Evolutionary conservation across 1,140 invertebrate species (phyloP).

Genomic region (Pissodes strobi): DNA sequence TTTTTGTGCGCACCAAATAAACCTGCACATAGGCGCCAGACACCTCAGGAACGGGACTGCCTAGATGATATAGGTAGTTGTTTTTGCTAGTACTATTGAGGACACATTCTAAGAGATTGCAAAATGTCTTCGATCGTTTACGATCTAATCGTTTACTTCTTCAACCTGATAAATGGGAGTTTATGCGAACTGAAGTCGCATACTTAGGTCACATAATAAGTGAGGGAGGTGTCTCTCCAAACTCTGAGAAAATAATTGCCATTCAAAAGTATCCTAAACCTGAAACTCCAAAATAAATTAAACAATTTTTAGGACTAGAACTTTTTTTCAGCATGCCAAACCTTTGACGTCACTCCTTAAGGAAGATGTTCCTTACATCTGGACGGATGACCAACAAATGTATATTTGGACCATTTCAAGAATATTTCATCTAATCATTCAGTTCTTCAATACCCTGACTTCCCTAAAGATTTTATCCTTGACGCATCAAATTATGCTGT

Average conservation of each 20-base stretch:
- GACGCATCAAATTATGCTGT: slow-evolving; percentile 54
- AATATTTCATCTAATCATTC: slow-evolving; percentile 51
- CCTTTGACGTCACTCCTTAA: slow-evolving; percentile 34
- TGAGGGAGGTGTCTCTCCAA: slow-evolving; percentile 54
- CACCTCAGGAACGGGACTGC: no score
- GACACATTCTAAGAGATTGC: slow-evolving; percentile 32
- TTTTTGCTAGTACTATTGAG: slow-evolving; percentile 45
- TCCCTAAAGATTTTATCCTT: slow-evolving; percentile 48
- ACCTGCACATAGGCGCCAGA: no score
- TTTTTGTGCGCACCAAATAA: no score
- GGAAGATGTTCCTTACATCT: slow-evolving; percentile 29
- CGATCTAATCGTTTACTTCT: slow-evolving; percentile 16
- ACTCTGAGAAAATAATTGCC: slow-evolving; percentile 54
- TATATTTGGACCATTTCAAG: slow-evolving; percentile 54
- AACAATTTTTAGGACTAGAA: slow-evolving; percentile 56
- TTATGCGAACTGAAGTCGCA: slow-evolving; percentile 46
- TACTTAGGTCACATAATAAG: slow-evolving; percentile 51
- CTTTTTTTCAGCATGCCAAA: slow-evolving; percentile 37
- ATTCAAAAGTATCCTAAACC: slow-evolving; percentile 54
- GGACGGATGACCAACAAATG: slow-evolving; percentile 27
- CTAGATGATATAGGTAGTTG: no score
- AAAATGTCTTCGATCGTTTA: slow-evolving; percentile 24
- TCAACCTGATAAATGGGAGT: slow-evolving; percentile 54
- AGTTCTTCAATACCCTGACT: slow-evolving; percentile 53
- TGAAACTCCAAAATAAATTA: slow-evolving; percentile 44